Evolutionary conservation across 2,888 invertebrate species (phyloP).

Genomic region (Palloptera scutellata): DNA sequence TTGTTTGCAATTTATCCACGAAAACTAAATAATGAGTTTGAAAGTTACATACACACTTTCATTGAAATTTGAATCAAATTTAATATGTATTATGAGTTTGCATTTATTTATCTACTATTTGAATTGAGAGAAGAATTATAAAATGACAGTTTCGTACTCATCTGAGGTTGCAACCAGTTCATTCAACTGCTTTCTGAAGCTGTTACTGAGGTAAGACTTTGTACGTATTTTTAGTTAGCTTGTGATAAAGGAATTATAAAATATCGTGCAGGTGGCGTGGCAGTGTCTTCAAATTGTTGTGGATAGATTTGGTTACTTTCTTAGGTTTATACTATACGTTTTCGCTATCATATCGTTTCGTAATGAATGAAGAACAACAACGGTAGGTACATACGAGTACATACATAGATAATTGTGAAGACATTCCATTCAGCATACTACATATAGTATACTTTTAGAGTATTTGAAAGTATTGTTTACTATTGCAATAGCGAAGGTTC

Average conservation of each 20-base stretch:
- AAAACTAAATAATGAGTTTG: too few relatives aligned
- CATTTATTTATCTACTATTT: too few relatives aligned
- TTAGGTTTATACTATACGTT: slow-evolving; percentile 73
- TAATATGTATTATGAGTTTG: too few relatives aligned
- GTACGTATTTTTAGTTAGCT: too few relatives aligned
- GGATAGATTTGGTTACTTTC: slow-evolving; percentile 84
- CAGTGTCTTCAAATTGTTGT: slow-evolving; percentile 91
- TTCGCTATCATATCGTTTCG: slow-evolving; percentile 42
- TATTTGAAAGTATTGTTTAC: slow-evolving; percentile 79
- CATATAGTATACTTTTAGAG: slow-evolving; percentile 65
- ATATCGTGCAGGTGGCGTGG: slow-evolving; percentile 79
- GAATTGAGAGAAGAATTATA: not conserved
- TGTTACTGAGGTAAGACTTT: slow-evolving; percentile 37
- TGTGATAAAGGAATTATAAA: too few relatives aligned
- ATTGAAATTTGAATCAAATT: too few relatives aligned
- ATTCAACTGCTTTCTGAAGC: slow-evolving; percentile 54
- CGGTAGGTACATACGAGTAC: slow-evolving; percentile 36
- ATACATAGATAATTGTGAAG: too few relatives aligned
- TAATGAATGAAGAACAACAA: slow-evolving; percentile 35
- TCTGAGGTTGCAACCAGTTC: slow-evolving; percentile 50
- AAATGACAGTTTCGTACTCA: slow-evolving; percentile 56
- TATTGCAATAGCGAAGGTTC: slow-evolving; percentile 84
- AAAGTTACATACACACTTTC: too few relatives aligned
- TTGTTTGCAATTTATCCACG: too few relatives aligned
- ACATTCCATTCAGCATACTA: too few relatives aligned